Base-by-base conservation (phyloP, 1,140 invertebrate species). In the Procambarus clarkii region DNA sequence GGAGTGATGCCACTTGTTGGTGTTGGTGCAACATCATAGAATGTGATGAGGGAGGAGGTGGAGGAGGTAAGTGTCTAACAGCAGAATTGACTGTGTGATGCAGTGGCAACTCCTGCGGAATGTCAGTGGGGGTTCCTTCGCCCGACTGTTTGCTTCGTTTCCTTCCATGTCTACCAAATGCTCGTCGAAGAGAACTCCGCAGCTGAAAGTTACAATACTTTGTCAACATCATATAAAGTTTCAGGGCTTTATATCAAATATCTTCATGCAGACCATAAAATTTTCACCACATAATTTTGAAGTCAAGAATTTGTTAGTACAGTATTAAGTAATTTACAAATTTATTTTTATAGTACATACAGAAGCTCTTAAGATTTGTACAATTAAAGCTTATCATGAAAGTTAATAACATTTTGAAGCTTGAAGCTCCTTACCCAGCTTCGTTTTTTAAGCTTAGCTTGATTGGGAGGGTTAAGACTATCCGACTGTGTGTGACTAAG, bases 21-120 rank as follows among this genome's bases (percentile, higher is more conserved):
- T 74, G 69, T 11, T 74, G 69, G 2, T 18, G 64, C 24, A 34
- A 7, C 24, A 74, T 9, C n/a, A 34, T 34, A 34, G 69, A 74
- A 4, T 74, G 50, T 48, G 58, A n/a, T 45, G 64, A 60, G 21
- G 91, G 3, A 46, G 88, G 87, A 46, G 88, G 87, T 9, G 92
- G 86, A 8, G 87, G 48, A 48, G 92, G 83, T 44, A 80, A 45
- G 46, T 92, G 89, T 50, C 83, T 60, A 15, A 92, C 92, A n/a
- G 92, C 92, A 21, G 88, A 34, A 45, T 92, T 92, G 50, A 77
- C 79, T 2, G 88, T 91, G 88, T 92, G 92, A 71, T 92, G 88
- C 3, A 92, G 78, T n/a, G 92, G 92, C 7, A 92, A 79, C 21
- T 92, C 92, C 71, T 69, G 24, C 44, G 77, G 60, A 50, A n/a